Conservation (phyloP, 92 coral and sea anemone species). For the Zoanthus solanderi region DNA sequence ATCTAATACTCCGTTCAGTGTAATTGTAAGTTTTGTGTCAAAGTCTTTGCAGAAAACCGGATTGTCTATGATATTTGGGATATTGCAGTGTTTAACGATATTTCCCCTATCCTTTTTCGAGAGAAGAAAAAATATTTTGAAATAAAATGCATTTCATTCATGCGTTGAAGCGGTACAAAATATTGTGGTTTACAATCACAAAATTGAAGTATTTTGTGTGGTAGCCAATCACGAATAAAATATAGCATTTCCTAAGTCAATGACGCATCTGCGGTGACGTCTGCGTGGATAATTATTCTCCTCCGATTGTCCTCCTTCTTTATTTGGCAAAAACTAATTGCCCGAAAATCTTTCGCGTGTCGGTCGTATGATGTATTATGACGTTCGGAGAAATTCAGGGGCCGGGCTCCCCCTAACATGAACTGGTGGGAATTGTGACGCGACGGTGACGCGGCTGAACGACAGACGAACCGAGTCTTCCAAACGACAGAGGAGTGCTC, state of each 20-base stretch:
- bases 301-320: constrained; percentile 20
- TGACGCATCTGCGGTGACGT: constrained; percentile 46
- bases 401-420: constrained; percentile 82
- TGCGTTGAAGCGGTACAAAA: background rate
- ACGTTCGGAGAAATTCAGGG: constrained; percentile 68
- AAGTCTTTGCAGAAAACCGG: background rate
- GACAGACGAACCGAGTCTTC: constrained; percentile 78
- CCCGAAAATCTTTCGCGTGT: constrained; percentile 52
- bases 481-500: constrained; percentile 58
- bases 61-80: background rate
- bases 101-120: background rate
- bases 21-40: background rate
- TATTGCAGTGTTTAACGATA: background rate
- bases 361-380: constrained; percentile 92
- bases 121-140: background rate
- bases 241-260: background rate
- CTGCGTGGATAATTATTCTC: background rate
- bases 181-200: constrained; percentile 11
- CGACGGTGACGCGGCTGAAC: constrained; percentile 91
- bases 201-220: constrained; percentile 1
- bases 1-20: background rate
- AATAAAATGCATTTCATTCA: background rate
- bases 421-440: constrained; percentile 86
- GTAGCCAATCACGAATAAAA: constrained; percentile 5
- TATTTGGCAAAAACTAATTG: constrained; percentile 42